Percentiles rank a stretch among this genome's conserved stretches.
These are phyloP conservation scores for Loris lydekkerianus DNA, from an alignment of 2,797 vertebrate genomes.

Conservation along the genomic window DNA sequence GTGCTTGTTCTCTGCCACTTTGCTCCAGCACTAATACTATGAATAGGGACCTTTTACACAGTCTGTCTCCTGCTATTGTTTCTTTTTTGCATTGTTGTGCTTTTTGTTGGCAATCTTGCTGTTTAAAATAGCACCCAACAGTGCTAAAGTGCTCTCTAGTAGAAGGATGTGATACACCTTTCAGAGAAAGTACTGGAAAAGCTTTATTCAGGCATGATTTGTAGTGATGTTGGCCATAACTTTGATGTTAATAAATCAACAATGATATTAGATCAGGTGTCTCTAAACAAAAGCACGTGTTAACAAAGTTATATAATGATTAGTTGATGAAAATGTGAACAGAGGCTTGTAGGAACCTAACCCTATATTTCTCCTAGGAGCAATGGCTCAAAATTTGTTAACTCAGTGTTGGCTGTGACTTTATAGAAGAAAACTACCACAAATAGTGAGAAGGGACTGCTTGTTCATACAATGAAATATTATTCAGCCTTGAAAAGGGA, in stretches of 20 bases:
- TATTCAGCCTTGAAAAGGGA: neutral
- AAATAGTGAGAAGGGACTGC: neutral
- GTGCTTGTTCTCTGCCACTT: neutral
- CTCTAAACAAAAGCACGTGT: neutral
- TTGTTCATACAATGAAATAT: neutral
- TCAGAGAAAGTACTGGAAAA: neutral
- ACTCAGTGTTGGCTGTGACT: neutral
- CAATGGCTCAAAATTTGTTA: neutral
- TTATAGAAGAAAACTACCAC: neutral
- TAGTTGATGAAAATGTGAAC: neutral
- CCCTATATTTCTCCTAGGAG: neutral
- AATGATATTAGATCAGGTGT: neutral
- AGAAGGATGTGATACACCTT: neutral
- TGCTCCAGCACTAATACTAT: neutral
- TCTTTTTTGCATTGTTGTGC: neutral
- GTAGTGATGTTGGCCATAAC: neutral
- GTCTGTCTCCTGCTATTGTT: neutral
- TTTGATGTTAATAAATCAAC: neutral
- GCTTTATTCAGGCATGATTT: neutral
- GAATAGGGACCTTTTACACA: too few relatives aligned
- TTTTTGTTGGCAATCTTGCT: neutral
- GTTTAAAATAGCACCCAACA: neutral
- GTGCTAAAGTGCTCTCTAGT: neutral
- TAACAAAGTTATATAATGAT: neutral
- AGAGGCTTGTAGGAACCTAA: neutral